Conservation (phyloP, 2,113 vertebrate genomes). For the Ammodytes dubius region DNA sequence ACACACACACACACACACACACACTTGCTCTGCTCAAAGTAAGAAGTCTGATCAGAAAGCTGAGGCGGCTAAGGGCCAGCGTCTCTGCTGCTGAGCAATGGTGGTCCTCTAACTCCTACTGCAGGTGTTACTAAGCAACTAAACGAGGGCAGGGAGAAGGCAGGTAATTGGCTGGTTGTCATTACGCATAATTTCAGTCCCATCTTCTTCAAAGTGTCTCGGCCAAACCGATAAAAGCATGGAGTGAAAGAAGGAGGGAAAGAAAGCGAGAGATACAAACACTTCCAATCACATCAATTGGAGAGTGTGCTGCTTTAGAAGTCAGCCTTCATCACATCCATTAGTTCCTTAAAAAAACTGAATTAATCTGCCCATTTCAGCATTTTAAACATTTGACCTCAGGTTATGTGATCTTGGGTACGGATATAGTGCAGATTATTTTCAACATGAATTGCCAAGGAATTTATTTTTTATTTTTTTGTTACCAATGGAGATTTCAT, state of each 20-base stretch:
- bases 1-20: conserved; percentile 24
- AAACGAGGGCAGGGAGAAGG: conserved; percentile 79
- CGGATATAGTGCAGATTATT: conserved; percentile 2
- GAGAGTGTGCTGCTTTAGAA: conserved; percentile 3
- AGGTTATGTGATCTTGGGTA: background rate
- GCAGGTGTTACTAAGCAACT: conserved; percentile 89
- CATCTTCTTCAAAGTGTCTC: conserved; percentile 69
- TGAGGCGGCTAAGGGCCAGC: conserved; percentile 60
- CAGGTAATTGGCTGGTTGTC: conserved; percentile 79
- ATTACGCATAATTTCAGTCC: conserved; percentile 77
- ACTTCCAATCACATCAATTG: conserved; percentile 35
- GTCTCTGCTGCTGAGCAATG: conserved; percentile 71
- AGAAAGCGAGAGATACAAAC: conserved; percentile 29
- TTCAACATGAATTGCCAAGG: conserved; percentile 26
- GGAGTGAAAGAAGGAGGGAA: conserved; percentile 39
- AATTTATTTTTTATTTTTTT: conserved; percentile 19
- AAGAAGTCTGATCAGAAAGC: conserved; percentile 72
- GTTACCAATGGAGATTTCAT: conserved; percentile 70
- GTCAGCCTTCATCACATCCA: conserved; percentile 18
- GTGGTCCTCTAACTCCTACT: conserved; percentile 76
- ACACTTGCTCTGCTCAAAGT: conserved; percentile 64
- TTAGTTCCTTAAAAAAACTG: background rate
- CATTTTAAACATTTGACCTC: conserved; percentile 19
- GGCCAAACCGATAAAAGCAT: conserved; percentile 24
- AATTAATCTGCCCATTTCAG: conserved; percentile 25